Conservation (phyloP, 2,113 vertebrate species). For the Lepus timidus region DNA sequence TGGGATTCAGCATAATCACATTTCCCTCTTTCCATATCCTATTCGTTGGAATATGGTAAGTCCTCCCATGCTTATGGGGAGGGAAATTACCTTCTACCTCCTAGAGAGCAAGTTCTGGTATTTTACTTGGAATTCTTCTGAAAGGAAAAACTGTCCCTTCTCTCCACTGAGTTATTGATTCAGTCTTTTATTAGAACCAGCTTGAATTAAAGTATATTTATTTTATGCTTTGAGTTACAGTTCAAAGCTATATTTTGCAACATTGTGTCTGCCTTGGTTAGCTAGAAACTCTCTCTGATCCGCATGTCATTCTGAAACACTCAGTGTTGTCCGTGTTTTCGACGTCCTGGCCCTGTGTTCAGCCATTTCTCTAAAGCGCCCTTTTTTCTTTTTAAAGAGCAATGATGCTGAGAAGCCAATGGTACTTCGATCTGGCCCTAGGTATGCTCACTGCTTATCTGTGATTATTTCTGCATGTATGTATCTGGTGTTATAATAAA, state of each 20-base stretch:
- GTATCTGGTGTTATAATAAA: not conserved
- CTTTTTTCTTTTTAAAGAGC: not conserved
- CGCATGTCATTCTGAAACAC: not conserved
- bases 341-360: not conserved
- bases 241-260: not conserved
- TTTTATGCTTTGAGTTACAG: conserved; percentile 12
- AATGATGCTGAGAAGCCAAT: not conserved
- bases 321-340: not conserved
- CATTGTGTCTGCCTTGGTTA: not conserved
- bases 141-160: not conserved
- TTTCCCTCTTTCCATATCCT: not conserved
- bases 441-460: not conserved
- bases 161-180: conserved; percentile 6
- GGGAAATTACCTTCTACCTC: not conserved
- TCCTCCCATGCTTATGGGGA: not conserved
- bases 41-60: not conserved
- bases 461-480: not conserved
- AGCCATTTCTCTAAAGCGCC: not conserved
- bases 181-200: not conserved
- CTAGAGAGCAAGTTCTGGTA: not conserved
- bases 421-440: not conserved
- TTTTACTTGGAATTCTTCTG: not conserved
- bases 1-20: not conserved
- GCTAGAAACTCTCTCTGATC: not conserved
- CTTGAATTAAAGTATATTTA: not conserved